Evolutionary conservation across 2,113 vertebrate species (phyloP).

Genomic region (Tinamus guttatus): DNA sequence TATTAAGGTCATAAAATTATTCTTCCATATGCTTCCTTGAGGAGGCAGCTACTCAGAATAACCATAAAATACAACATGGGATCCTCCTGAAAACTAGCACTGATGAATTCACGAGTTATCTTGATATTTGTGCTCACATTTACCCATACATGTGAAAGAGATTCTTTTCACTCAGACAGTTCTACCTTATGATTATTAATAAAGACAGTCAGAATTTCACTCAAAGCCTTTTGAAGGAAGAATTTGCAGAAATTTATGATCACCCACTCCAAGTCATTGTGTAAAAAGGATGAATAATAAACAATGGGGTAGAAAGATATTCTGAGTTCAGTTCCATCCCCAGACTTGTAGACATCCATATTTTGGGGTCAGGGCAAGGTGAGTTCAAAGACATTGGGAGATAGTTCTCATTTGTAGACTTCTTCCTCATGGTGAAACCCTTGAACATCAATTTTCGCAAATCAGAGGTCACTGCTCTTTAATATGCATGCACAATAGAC

Average conservation of each 20-base stretch:
- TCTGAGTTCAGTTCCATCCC: not conserved
- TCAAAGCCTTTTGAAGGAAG: not conserved
- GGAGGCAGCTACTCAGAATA: not conserved
- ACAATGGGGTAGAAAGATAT: not conserved
- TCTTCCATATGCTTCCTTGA: not conserved
- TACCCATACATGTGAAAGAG: not conserved
- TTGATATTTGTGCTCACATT: not conserved
- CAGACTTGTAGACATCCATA: not conserved
- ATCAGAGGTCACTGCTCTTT: not conserved
- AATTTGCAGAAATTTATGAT: not conserved
- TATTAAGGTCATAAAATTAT: not conserved
- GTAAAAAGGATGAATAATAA: not conserved
- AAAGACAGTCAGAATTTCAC: not conserved
- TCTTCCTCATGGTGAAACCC: not conserved
- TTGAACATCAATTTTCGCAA: not conserved
- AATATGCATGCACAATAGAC: not conserved
- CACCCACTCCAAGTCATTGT: not conserved
- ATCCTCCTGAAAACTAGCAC: not conserved
- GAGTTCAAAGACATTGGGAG: not conserved
- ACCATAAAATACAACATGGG: not conserved
- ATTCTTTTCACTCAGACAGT: not conserved
- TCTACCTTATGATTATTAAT: not conserved
- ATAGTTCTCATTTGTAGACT: not conserved
- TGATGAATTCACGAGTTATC: not conserved
- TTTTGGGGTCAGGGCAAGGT: not conserved